Evolutionary conservation across 35 echinoderm and acorn worm species (phyloP).

Genomic region (Holothuria glaberrima): DNA sequence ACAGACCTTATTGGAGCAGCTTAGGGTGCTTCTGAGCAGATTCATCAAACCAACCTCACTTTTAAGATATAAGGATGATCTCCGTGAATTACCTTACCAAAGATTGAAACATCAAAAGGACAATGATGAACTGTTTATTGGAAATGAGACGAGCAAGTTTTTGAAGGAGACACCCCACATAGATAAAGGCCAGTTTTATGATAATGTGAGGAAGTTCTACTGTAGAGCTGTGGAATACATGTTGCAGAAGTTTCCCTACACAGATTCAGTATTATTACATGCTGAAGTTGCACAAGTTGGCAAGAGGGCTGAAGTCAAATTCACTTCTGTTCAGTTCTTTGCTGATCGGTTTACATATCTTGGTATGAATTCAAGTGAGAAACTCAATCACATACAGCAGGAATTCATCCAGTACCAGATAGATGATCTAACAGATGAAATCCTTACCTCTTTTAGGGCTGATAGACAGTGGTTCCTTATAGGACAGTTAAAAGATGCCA

Average conservation of each 20-base stretch:
- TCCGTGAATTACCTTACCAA: constrained; percentile 30
- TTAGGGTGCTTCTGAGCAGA: constrained; percentile 23
- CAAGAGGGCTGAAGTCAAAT: constrained; percentile 39
- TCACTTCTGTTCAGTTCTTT: constrained; percentile 41
- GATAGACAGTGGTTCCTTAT: constrained; percentile 51
- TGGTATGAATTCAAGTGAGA: constrained; percentile 29
- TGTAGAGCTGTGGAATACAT: constrained; percentile 51
- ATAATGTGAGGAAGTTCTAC: constrained; percentile 46
- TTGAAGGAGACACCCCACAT: background rate
- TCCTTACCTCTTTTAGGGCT: constrained; percentile 13
- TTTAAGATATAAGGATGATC: constrained; percentile 7
- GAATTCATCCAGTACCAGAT: constrained; percentile 41
- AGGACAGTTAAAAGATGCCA: constrained; percentile 52
- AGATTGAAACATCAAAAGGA: constrained; percentile 37
- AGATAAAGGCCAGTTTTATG: constrained; percentile 16
- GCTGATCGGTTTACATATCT: constrained; percentile 51
- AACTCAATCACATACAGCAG: constrained; percentile 46
- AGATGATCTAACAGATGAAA: constrained; percentile 27
- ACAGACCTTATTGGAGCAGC: constrained; percentile 40
- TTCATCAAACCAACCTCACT: constrained; percentile 55
- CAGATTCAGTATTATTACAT: constrained; percentile 42
- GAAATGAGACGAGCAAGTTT: constrained; percentile 1
- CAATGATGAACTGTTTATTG: constrained; percentile 50
- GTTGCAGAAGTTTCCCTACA: constrained; percentile 53
- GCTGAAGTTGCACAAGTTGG: constrained; percentile 53